These are phyloP conservation scores for Diploptera punctata DNA, from an alignment of 2,888 invertebrate species.

Conservation along the genomic window DNA sequence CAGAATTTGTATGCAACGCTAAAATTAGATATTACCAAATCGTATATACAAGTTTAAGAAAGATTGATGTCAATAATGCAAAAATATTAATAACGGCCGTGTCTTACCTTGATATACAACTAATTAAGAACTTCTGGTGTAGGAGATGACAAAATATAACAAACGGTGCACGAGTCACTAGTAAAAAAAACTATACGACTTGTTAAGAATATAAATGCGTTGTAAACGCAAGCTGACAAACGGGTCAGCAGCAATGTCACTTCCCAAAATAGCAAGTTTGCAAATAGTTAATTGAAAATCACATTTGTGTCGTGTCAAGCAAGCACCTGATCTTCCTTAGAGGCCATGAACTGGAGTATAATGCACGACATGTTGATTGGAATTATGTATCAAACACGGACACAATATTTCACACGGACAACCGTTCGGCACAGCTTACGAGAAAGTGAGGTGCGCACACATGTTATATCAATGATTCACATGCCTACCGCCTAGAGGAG, in stretches of 20 bases:
- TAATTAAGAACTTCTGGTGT: background rate
- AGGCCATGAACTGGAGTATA: background rate
- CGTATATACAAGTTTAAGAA: too few relatives aligned
- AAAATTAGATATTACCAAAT: too few relatives aligned
- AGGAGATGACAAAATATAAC: background rate
- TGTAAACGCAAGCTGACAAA: too few relatives aligned
- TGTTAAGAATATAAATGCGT: too few relatives aligned
- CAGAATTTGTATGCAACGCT: too few relatives aligned
- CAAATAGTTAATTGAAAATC: too few relatives aligned
- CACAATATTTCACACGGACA: too few relatives aligned
- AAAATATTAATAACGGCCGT: background rate
- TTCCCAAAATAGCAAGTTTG: too few relatives aligned
- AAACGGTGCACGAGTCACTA: background rate
- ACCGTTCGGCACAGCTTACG: background rate
- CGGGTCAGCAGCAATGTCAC: too few relatives aligned
- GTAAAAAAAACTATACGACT: too few relatives aligned
- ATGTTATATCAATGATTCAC: background rate
- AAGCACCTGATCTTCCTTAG: slow-evolving; percentile 6
- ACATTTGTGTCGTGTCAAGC: background rate
- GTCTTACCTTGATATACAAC: slow-evolving; percentile 1
- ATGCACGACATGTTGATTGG: slow-evolving; percentile 7
- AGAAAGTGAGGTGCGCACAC: background rate
- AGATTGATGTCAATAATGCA: too few relatives aligned
- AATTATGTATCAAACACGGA: background rate
- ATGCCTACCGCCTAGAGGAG: slow-evolving; percentile 17